Percentiles rank a stretch among this genome's conserved stretches.
Evolutionary conservation across 2,888 invertebrate species (phyloP).

Genomic region (Micoletzkya japonica): DNA sequence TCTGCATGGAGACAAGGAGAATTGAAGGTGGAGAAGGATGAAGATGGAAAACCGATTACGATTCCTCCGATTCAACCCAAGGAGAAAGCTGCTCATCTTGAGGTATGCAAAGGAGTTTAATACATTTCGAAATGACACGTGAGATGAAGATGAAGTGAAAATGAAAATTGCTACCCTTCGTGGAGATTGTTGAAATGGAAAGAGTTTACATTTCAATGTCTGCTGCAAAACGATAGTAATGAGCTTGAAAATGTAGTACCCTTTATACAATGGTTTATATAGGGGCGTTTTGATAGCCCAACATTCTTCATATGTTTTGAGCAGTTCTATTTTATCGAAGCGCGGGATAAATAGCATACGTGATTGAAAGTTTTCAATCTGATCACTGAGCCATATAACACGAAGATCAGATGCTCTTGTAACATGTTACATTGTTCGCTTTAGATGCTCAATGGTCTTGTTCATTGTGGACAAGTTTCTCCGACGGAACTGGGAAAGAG

Average conservation of each 20-base stretch:
- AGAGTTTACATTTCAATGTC: too few species aligned
- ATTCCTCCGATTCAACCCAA: slow-evolving; percentile 38
- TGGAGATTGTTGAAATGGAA: too few species aligned
- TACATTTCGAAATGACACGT: neutral
- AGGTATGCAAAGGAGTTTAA: slow-evolving; percentile 20
- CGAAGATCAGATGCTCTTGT: neutral
- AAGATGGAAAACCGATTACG: slow-evolving; percentile 41
- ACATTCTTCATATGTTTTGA: too few species aligned
- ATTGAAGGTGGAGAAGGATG: slow-evolving; percentile 36
- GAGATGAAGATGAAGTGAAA: slow-evolving; percentile 16
- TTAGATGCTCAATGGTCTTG: slow-evolving; percentile 32
- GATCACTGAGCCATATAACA: slow-evolving; percentile 6
- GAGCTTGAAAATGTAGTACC: too few species aligned
- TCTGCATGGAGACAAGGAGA: slow-evolving; percentile 37
- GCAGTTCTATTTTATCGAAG: too few species aligned
- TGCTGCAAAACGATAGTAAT: too few species aligned
- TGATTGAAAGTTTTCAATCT: slow-evolving; percentile 32
- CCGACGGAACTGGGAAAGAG: slow-evolving; percentile 27
- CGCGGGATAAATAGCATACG: too few species aligned
- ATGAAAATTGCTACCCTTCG: too few species aligned
- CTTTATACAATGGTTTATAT: too few species aligned
- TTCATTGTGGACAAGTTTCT: slow-evolving; percentile 25
- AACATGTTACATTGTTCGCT: neutral
- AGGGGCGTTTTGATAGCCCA: too few species aligned
- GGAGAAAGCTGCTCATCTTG: slow-evolving; percentile 27